Percentiles rank a stretch among this genome's conserved stretches.
Evolutionary conservation across 2,888 invertebrate genomes (phyloP).

Genomic region (Alcis repandata): DNA sequence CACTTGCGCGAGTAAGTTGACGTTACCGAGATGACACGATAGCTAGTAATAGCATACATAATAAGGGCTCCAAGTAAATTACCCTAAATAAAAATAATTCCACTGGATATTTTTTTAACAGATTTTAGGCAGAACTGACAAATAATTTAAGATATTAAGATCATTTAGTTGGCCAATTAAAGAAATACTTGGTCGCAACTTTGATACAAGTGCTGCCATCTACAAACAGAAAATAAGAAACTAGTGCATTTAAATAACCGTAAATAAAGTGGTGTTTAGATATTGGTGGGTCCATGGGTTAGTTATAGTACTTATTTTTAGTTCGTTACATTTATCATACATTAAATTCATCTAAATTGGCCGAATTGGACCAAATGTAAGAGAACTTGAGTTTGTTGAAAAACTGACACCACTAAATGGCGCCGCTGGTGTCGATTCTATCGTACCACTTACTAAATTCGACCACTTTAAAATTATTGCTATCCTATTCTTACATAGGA

Average conservation of each 20-base stretch:
- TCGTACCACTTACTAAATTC: neutral
- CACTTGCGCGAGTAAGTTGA: too few relatives aligned
- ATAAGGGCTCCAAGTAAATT: too few relatives aligned
- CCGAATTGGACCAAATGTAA: neutral
- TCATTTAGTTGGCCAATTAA: neutral
- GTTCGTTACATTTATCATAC: neutral
- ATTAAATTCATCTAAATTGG: conserved; percentile 3
- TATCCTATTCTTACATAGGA: too few relatives aligned
- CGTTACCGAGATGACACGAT: too few relatives aligned
- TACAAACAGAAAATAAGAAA: conserved; percentile 32
- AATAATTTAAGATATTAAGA: neutral
- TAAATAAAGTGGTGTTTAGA: conserved; percentile 16
- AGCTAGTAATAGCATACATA: too few relatives aligned
- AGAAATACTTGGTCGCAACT: neutral
- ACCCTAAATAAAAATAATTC: too few relatives aligned
- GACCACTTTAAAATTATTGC: too few relatives aligned
- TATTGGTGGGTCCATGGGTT: conserved; percentile 35
- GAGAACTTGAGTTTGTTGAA: conserved; percentile 2
- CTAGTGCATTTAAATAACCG: conserved; percentile 9
- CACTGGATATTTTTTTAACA: too few relatives aligned
- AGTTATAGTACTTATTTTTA: conserved; percentile 20
- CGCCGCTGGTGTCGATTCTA: neutral
- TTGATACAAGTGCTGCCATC: conserved; percentile 8
- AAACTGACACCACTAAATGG: neutral
- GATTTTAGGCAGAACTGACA: neutral